These are phyloP conservation scores for Rhamphomyia laevipes DNA, from an alignment of 2,888 invertebrate genomes.

Conservation along the genomic window DNA sequence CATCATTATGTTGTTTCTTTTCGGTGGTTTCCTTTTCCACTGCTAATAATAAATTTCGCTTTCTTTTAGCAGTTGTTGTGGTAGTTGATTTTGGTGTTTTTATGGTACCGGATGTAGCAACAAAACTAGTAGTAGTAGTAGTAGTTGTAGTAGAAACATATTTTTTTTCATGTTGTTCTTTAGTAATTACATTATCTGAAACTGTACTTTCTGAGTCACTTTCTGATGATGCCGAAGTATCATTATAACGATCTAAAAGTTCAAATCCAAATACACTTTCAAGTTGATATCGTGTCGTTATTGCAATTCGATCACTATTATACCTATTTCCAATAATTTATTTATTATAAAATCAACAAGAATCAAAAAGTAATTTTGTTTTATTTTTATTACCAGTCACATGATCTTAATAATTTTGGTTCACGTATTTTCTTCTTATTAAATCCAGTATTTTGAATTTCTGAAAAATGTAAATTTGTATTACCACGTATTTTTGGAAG, in stretches of 20 bases:
- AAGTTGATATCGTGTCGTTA: constrained; percentile 22
- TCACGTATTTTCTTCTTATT: constrained; percentile 5
- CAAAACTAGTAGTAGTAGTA: not conserved
- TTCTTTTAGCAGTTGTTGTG: not conserved
- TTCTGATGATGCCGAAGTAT: too few relatives aligned
- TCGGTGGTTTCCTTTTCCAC: not conserved
- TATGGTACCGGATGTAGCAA: too few relatives aligned
- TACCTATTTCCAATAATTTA: constrained; percentile 17
- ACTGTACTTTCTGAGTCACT: constrained; percentile 15
- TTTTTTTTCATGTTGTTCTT: not conserved
- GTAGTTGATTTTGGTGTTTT: not conserved
- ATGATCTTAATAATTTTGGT: constrained; percentile 20
- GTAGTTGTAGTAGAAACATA: not conserved
- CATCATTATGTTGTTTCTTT: not conserved
- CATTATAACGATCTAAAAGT: constrained; percentile 20
- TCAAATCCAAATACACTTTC: constrained; percentile 21
- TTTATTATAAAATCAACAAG: not conserved
- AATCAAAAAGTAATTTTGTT: too few relatives aligned
- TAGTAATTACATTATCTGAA: not conserved
- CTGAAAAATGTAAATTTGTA: not conserved
- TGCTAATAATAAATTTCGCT: not conserved
- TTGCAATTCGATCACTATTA: constrained; percentile 24
- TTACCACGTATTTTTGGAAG: constrained; percentile 12
- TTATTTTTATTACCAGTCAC: constrained; percentile 20
- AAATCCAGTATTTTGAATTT: not conserved